Base-by-base conservation (phyloP, 2,888 invertebrate species). In the Xestobium rufovillosum region DNA sequence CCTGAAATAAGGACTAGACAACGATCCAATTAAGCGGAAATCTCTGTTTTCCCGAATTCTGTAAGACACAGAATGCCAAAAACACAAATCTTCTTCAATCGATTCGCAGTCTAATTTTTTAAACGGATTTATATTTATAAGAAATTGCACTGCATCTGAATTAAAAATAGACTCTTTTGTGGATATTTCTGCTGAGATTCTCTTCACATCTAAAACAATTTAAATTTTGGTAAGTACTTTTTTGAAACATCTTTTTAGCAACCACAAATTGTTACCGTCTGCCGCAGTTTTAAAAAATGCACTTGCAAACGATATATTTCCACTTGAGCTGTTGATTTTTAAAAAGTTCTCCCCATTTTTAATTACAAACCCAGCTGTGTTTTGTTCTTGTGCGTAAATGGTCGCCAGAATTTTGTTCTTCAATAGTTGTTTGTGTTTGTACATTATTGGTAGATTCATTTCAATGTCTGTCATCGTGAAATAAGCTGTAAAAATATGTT, bases 51-150 rank as follows among this genome's bases (percentile, higher is more conserved):
- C 60, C 34, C 48, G 51, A 26, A 60, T 45, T 14, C 49, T 50
- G 49, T 62, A 64, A 19, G 43, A 53, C 32, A 46, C 60, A 15
- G 53, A 45, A 14, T 53, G 51, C 63, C 63, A 64, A 43, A 53
- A 64, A 44, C 64, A 64, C 38, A 64, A 48, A 44, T 62, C 57
- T 29, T 51, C 49, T 9, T 53, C 43, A 38, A 60, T 49, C 36
- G 52, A 45, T 41, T 60, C 57, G 45, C 61, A 63, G 43, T 60
- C 60, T 14, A 51, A 26, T 31, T 41, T 39, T 14, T 49, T 44
- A 14, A 48, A 31, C 4, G 51, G 50, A 10, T 48, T 48, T 10
- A 59, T 40, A 32, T 50, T 52, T 29, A 59, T 44, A 36, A 43
- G 44, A 25, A 60, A 44, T 19, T 43, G 44, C 19, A 55, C 51